Percentiles rank a stretch among this genome's conserved stretches.
phyloP scores from a whole-genome alignment of 2,888 invertebrate genomes.

The Macaria notata region DNA sequence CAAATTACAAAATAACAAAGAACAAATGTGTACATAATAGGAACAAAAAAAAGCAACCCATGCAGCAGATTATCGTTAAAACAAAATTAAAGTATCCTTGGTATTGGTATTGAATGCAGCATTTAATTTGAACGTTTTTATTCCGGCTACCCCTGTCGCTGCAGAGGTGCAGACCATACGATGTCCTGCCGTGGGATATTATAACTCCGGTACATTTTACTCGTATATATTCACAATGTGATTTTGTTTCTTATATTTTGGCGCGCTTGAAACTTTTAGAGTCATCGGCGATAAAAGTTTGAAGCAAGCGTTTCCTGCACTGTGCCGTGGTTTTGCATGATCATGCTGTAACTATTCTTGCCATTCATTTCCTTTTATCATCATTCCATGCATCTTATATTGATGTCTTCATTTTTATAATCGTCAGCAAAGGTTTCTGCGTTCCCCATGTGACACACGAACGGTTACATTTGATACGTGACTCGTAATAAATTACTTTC shows the following conservation, averaged over 20 bases:
- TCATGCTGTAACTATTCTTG: neutral
- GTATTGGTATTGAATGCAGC: too few relatives aligned
- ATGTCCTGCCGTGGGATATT: slow-evolving; percentile 23
- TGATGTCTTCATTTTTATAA: too few relatives aligned
- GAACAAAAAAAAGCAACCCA: too few relatives aligned
- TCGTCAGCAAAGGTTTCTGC: too few relatives aligned
- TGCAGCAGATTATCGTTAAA: too few relatives aligned
- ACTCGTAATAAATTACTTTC: too few relatives aligned
- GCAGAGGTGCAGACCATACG: slow-evolving; percentile 23
- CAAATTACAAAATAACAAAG: too few relatives aligned
- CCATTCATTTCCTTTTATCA: neutral
- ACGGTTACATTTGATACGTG: too few relatives aligned
- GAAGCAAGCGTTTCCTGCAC: slow-evolving; percentile 2
- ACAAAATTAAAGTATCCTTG: too few relatives aligned
- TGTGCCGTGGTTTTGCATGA: slow-evolving; percentile 18
- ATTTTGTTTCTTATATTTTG: slow-evolving; percentile 1
- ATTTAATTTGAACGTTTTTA: slow-evolving; percentile 7
- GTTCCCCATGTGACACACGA: too few relatives aligned
- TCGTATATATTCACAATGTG: slow-evolving; percentile 14
- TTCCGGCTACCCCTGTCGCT: slow-evolving; percentile 16
- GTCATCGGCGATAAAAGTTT: neutral
- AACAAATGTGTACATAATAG: too few relatives aligned
- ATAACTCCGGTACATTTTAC: slow-evolving; percentile 23
- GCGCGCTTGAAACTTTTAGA: neutral
- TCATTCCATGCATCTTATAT: neutral